These are phyloP conservation scores for Macropis europaea DNA, from an alignment of 2,888 invertebrate genomes.

Conservation along the genomic window DNA sequence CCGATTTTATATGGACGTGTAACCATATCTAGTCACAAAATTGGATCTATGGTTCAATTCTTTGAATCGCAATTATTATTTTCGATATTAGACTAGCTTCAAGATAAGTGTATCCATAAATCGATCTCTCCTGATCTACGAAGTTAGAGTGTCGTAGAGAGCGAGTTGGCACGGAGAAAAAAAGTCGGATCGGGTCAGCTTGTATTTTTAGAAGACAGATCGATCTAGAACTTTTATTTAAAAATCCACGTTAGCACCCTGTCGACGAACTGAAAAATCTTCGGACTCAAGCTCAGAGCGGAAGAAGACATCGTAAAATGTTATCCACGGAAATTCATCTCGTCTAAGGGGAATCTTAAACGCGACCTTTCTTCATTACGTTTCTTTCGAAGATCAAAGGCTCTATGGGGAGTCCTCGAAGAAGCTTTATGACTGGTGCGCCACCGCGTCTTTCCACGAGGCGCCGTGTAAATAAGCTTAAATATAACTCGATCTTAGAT, in stretches of 20 bases:
- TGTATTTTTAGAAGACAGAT: conserved; percentile 54
- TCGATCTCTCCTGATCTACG: background rate
- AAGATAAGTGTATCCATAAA: background rate
- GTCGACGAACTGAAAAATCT: background rate
- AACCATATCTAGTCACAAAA: no score
- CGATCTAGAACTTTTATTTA: conserved; percentile 33
- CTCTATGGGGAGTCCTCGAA: conserved; percentile 8
- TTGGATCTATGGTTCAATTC: no score
- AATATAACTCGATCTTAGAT: conserved; percentile 61
- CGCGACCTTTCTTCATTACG: background rate
- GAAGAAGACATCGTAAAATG: no score
- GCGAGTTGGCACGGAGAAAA: conserved; percentile 28
- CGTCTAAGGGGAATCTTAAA: background rate
- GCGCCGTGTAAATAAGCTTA: conserved; percentile 50
- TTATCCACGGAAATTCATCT: background rate
- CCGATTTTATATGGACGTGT: no score
- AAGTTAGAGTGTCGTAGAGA: background rate
- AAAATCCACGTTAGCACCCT: background rate
- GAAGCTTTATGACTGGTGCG: conserved; percentile 26
- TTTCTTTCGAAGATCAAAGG: conserved; percentile 7
- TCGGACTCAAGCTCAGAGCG: background rate
- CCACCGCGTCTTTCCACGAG: conserved; percentile 15
- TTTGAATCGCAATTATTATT: no score
- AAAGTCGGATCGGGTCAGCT: conserved; percentile 38
- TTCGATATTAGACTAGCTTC: no score